Base-by-base conservation (phyloP, 1,140 invertebrate genomes). In the Cydia splendana region DNA sequence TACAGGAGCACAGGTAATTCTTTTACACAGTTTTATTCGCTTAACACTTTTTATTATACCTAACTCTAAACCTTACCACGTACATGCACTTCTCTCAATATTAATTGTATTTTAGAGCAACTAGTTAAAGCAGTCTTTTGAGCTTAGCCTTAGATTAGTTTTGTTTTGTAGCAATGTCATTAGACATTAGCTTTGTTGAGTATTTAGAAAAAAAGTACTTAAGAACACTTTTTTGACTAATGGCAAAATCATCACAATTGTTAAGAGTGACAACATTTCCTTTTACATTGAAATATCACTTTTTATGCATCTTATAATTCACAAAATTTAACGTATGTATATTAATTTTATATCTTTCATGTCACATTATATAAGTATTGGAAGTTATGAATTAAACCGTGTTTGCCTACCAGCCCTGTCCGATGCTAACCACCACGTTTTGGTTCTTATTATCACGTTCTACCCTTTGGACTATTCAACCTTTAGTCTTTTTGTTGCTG, bases 181-280 rank as follows among this genome's bases (percentile, higher is more conserved):
- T 83, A 78, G 75, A 79, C 74, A 79, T 81, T 81, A 84, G 87
- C 82, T 86, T 86, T 79, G 78, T 76, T 83, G 34, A 79, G 88
- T 91, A 90, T 88, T 84, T 73, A 83, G 77, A 78, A 24, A 20
- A 28, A 20, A 24, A 24, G 57, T 62, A 62, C 57, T 24, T 81
- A 77, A 81, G 85, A 34, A 79, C 77, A 53, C 20, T 87, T 82
- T 84, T 92, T 92, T 91, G 85, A 92, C 91, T 92, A 91, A 91
- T 92, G 91, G 91, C 91, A 92, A 92, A 91, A 88, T 88, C 89
- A 85, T 86, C 89, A 91, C 91, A 92, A 92, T 92, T 92, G 91
- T 92, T 92, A 92, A 92, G 89, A 91, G 86, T 85, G 80, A 87
- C 83, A 80, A 81, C 74, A 75, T 76, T 77, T 65, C 80, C 77